Base-by-base conservation (phyloP, 2,888 invertebrate genomes). In the Caenorhabditis panamensis region DNA sequence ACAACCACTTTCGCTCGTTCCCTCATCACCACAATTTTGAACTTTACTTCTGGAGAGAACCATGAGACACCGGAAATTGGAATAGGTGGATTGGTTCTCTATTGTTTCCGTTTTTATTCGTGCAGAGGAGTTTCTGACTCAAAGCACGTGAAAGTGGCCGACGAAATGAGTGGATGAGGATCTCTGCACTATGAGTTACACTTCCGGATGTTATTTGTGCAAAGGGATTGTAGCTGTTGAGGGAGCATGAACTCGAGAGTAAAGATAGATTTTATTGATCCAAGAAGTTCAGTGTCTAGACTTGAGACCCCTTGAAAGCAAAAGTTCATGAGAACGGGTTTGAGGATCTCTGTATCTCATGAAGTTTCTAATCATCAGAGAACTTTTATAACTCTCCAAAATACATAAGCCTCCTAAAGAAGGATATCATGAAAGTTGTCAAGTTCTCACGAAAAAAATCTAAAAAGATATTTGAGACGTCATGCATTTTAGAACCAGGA, bases 1-100 rank as follows among this genome's bases (percentile, higher is more conserved):
- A 9, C 51, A 13, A 18, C 18, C 18, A 18, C 31, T 31, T 26
- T 26, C n/a, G 11, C 22, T 67, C 58, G 49, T 56, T 67, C 56
- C 44, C 56, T 58, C n/a, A n/a, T n/a, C n/a, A n/a, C n/a, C n/a
- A 47, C n/a, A 47, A 47, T 18, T n/a, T 69, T 69, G 69, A n/a
- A 69, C 69, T 69, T 61, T 13, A 22, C 31, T 31, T 31, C 13
- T n/a, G 31, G 16, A 28, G 9, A 1, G 13, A 11, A 3, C 37
- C 16, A 9, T 22, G 36, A 64, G n/a, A 53, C 22, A 53, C 22
- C 36, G 64, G 64, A 64, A 64, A 37, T 22, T 36, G 54, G 24
- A 9, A 51, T 51, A 20, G 18, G 49, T 8, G n/a, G n/a, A n/a
- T n/a, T n/a, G n/a, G n/a, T n/a, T n/a, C n/a, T n/a, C n/a, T n/a